Base-by-base conservation (phyloP, 2,113 vertebrate species). In the Meles meles region DNA sequence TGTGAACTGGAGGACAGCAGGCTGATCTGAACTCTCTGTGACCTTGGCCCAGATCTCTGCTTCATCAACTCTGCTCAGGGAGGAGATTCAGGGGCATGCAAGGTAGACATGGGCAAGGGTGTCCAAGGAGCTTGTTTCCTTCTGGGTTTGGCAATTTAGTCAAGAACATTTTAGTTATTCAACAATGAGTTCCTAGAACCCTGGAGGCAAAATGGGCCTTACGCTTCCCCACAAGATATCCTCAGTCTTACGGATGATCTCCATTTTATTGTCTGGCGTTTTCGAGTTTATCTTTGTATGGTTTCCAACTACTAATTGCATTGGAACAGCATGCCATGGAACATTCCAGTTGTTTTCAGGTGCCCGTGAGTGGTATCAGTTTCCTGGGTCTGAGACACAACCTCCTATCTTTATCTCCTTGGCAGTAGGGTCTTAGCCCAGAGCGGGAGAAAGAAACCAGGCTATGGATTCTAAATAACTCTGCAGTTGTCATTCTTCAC, bases 281-380 rank as follows among this genome's bases (percentile, higher is more conserved):
- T 25, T 29, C 1, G 1, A 0, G 3, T 65, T 91, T 80, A 8
- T 44, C 69, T 80, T 39, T 37, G 71, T 15, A 9, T 10, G 18
- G 25, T 49, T 34, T 76, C 65, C 20, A 29, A 7, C 39, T 80
- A 21, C 6, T 63, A 23, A n/a, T 29, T 47, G 42, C 27, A 18
- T 10, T 44, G 74, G 14, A 47, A 31, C 27, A 18, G 42, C 74
- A 9, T 47, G 42, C 42, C 74, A 18, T 2, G 42, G 74, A 77
- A 77, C 34, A 17, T 77, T 52, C 15, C 65, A 18, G n/a, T 2
- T 20, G 57, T 42, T 44, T 11, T 44, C 69, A 1, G 37, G 37
- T 20, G 6, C 21, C 39, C 5, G 0, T 0, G 18, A 25, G 21
- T 4, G 31, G 11, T 29, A 0, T 23, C 2, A 0, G 18, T n/a